A percentile compares a stretch with the other conserved stretches of the same genome.
Evolutionary conservation across 2,113 vertebrate genomes (phyloP).

Genomic region (Pseudonaja textilis): DNA sequence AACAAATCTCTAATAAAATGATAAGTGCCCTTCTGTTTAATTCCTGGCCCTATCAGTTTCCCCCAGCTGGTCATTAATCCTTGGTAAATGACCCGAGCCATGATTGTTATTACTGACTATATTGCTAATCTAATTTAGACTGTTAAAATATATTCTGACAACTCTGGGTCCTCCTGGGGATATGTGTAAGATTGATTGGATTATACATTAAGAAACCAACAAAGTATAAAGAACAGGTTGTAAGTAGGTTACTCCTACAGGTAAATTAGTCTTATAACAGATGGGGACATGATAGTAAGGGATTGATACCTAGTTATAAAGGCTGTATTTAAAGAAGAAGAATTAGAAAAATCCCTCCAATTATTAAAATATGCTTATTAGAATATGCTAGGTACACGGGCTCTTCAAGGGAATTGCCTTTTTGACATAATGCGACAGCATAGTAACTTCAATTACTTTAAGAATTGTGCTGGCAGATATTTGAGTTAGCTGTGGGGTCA

Average conservation of each 20-base stretch:
- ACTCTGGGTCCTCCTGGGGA: conserved; percentile 14
- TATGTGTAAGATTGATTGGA: conserved; percentile 14
- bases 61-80: conserved; percentile 65
- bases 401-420: background rate
- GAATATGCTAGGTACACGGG: background rate
- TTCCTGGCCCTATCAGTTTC: conserved; percentile 62
- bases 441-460: background rate
- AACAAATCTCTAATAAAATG: conserved; percentile 67
- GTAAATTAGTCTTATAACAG: conserved; percentile 14
- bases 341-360: background rate
- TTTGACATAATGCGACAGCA: background rate
- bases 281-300: background rate
- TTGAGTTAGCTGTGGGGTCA: background rate
- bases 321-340: background rate
- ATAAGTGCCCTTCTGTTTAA: conserved; percentile 47
- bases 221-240: background rate
- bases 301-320: background rate
- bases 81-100: conserved; percentile 58
- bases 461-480: background rate
- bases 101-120: conserved; percentile 59
- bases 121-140: conserved; percentile 60
- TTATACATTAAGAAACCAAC: conserved; percentile 32
- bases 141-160: conserved; percentile 32
- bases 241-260: background rate
- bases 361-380: background rate